phyloP scores from a whole-genome alignment of 92 coral and sea anemone species.

The Zoanthus sansibaricus region DNA sequence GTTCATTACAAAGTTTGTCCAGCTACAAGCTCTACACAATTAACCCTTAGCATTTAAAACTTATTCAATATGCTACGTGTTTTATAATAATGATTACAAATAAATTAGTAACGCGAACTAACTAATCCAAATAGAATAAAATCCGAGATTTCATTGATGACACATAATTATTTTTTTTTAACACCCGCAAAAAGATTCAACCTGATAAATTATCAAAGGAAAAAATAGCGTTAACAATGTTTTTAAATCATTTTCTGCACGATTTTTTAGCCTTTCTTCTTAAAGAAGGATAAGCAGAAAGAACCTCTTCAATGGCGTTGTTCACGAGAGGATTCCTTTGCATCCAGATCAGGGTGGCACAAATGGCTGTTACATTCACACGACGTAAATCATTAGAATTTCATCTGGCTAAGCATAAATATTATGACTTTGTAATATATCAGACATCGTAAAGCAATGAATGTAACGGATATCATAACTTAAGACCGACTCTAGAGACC shows the following conservation, averaged over 20 bases:
- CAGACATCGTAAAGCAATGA: not conserved
- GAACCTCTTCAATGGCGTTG: too few species aligned
- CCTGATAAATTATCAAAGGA: not conserved
- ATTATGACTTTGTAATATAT: constrained; percentile 15
- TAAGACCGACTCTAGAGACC: constrained; percentile 21
- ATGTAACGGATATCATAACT: constrained; percentile 30
- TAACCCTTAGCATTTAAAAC: not conserved
- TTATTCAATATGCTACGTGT: not conserved
- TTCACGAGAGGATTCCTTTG: too few species aligned
- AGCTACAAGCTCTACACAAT: constrained; percentile 14
- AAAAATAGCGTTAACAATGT: not conserved
- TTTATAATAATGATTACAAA: not conserved
- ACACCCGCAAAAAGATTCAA: constrained; percentile 19
- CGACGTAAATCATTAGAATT: not conserved
- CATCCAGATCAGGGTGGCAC: not conserved
- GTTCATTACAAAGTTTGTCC: constrained; percentile 34
- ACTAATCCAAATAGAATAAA: not conserved
- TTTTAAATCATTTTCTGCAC: not conserved
- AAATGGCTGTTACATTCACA: not conserved
- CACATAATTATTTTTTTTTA: not conserved
- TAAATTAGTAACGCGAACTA: constrained; percentile 19
- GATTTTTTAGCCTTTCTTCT: not conserved
- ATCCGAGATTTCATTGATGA: not conserved
- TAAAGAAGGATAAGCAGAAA: not conserved
- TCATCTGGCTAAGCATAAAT: constrained; percentile 33